Evolutionary conservation across 2,113 vertebrate genomes (phyloP).

Genomic region (Microcebus lehilahytsara): DNA sequence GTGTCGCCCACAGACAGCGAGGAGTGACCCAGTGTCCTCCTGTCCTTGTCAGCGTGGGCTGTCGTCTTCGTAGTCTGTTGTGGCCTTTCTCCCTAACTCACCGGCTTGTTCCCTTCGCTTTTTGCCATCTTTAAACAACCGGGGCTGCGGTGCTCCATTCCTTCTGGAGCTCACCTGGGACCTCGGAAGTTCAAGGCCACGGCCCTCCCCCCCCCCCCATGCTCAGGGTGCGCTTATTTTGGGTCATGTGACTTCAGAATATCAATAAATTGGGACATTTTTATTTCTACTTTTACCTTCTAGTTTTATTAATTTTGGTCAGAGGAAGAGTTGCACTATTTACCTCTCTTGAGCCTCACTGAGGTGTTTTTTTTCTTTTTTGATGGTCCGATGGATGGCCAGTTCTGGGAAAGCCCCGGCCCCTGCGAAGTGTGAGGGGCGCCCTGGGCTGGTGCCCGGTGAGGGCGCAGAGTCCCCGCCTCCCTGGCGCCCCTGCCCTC

Average conservation of each 20-base stretch:
- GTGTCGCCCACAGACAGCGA: not conserved
- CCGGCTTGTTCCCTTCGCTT: no score
- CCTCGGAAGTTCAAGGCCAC: rapidly evolving
- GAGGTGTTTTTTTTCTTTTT: not conserved
- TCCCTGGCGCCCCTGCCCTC: rapidly evolving
- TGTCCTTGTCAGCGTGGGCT: rapidly evolving
- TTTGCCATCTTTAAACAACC: not conserved
- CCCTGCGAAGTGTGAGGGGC: not conserved
- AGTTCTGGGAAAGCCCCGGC: rapidly evolving
- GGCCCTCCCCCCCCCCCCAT: no score
- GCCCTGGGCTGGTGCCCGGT: not conserved
- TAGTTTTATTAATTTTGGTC: not conserved
- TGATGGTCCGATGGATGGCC: not conserved
- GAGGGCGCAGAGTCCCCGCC: no score
- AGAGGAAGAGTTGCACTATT: not conserved
- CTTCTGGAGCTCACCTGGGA: slow-evolving; percentile 59
- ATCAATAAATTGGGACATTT: not conserved
- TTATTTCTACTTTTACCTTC: not conserved
- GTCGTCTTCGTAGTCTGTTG: rapidly evolving
- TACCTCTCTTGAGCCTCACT: not conserved
- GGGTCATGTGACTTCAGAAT: not conserved
- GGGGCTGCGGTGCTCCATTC: not conserved
- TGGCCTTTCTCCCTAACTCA: not conserved
- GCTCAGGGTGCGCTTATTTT: not conserved
- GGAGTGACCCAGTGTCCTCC: rapidly evolving